phyloP scores from a whole-genome alignment of 2,888 invertebrate species.

The Macrosoma leucophasiata region DNA sequence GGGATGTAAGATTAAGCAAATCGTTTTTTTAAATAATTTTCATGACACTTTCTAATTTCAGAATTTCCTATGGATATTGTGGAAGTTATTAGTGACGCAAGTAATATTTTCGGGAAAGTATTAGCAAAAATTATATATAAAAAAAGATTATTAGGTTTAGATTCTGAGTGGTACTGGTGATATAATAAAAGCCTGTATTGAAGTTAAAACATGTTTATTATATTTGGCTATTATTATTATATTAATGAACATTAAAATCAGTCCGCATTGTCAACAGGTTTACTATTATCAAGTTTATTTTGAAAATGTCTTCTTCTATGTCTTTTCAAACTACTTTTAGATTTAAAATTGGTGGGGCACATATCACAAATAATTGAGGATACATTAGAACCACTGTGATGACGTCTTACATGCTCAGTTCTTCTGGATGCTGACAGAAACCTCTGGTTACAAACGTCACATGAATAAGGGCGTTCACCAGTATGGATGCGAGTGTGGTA shows the following conservation, averaged over 20 bases:
- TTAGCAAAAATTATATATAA: conserved; percentile 38
- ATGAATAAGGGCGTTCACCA: conserved; percentile 56
- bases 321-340: too few relatives aligned
- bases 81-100: conserved; percentile 38
- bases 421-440: conserved; percentile 54
- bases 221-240: too few relatives aligned
- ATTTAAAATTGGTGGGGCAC: too few relatives aligned
- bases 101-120: conserved; percentile 38
- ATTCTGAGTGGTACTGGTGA: conserved; percentile 39
- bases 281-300: too few relatives aligned
- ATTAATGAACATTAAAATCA: conserved; percentile 9
- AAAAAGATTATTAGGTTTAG: conserved; percentile 40
- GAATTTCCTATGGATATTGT: conserved; percentile 32
- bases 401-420: conserved; percentile 48
- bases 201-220: too few relatives aligned
- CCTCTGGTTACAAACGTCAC: conserved; percentile 42
- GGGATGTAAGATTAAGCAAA: too few relatives aligned
- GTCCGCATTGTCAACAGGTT: conserved; percentile 5
- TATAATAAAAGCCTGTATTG: too few relatives aligned
- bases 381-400: conserved; percentile 39
- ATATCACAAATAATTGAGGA: too few relatives aligned
- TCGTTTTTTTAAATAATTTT: too few relatives aligned
- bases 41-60: too few relatives aligned
- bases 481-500: conserved; percentile 61
- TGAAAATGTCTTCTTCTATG: too few relatives aligned